Percentiles rank a stretch among this genome's conserved stretches.
Conservation (phyloP, 1,140 invertebrate genomes). For the Melanaphis sacchari region DNA sequence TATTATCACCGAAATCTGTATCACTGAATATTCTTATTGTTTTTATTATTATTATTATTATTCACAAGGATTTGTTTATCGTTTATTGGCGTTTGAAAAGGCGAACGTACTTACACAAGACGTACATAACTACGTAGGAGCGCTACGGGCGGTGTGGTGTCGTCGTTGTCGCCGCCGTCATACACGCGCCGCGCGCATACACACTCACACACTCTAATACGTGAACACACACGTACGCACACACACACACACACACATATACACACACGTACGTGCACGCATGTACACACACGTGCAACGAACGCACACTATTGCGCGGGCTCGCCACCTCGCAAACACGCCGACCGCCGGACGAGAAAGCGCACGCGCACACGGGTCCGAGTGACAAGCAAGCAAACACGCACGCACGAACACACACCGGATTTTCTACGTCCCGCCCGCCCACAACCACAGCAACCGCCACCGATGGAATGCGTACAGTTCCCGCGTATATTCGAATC, state of each 20-base stretch:
- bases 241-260: not conserved
- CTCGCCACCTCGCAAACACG: not conserved
- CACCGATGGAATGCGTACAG: not conserved
- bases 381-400: not conserved
- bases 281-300: not conserved
- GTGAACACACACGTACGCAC: not conserved
- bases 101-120: not conserved
- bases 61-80: constrained; percentile 31
- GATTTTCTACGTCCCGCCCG: not conserved
- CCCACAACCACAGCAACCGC: not conserved
- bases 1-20: constrained; percentile 29
- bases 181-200: not conserved
- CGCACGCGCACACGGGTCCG: not conserved
- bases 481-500: constrained; percentile 28
- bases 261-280: not conserved
- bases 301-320: no score
- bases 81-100: constrained; percentile 20
- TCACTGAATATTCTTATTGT: not conserved
- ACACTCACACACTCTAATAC: not conserved
- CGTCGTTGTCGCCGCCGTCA: not conserved
- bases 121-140: not conserved
- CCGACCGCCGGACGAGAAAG: not conserved
- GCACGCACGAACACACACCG: not conserved
- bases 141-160: not conserved
- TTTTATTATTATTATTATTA: constrained; percentile 24